Conservation (phyloP, 2,797 vertebrate species). For the Rhadinocentrus ornatus region DNA sequence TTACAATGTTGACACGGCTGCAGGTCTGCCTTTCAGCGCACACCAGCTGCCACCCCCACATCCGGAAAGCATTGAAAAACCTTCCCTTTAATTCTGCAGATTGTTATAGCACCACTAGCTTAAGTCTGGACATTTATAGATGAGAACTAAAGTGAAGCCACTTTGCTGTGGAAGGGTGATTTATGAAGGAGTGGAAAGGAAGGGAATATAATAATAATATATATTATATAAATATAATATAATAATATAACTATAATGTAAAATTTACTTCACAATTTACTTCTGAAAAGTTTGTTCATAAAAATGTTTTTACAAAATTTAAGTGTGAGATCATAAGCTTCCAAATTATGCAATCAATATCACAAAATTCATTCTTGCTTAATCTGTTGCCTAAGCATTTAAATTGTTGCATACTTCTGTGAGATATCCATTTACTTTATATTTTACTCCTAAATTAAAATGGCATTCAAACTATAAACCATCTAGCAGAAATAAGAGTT, state of each 20-base stretch:
- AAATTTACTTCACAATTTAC: background rate
- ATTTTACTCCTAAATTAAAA: background rate
- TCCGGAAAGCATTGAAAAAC: slow-evolving; percentile 31
- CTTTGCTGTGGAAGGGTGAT: slow-evolving; percentile 58
- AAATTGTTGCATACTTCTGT: no score
- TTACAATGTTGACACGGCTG: slow-evolving; percentile 11
- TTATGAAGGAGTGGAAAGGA: slow-evolving; percentile 55
- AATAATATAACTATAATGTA: no score
- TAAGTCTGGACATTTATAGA: slow-evolving; percentile 70
- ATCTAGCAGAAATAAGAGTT: background rate
- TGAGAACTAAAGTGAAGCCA: slow-evolving; percentile 64
- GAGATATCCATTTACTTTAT: background rate
- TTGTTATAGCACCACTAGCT: slow-evolving; percentile 43
- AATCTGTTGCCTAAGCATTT: no score
- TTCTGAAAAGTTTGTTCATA: background rate
- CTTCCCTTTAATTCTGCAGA: slow-evolving; percentile 34
- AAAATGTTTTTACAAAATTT: background rate
- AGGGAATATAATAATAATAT: slow-evolving; percentile 39
- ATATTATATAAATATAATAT: no score
- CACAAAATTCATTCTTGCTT: background rate
- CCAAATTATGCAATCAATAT: background rate
- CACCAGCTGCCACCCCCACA: slow-evolving; percentile 21
- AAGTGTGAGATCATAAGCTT: background rate
- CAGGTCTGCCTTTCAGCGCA: slow-evolving; percentile 1
- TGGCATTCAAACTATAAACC: background rate